phyloP scores from a whole-genome alignment of 2,797 vertebrate genomes.

The Hippopotamyrus pictus region DNA sequence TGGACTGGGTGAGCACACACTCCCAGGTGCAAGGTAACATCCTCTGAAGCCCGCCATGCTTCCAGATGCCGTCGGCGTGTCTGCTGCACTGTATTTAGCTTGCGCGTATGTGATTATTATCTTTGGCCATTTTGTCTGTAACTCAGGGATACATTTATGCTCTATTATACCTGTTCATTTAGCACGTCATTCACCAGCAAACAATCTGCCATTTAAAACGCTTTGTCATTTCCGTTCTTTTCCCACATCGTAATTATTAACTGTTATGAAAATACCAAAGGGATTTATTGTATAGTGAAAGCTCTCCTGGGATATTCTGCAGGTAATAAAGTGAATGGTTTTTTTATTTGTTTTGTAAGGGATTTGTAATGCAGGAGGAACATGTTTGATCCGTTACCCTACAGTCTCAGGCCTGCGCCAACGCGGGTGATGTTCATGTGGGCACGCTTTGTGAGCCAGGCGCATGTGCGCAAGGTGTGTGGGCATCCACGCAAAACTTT shows the following conservation, averaged over 20 bases:
- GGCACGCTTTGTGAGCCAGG: neutral
- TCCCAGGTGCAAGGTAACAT: neutral
- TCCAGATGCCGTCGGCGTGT: neutral
- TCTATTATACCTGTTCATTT: neutral
- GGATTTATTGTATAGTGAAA: neutral
- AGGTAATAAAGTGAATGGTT: neutral
- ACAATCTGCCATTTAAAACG: neutral
- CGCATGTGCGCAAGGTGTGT: too few species aligned
- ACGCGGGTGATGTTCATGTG: neutral
- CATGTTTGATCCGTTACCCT: neutral
- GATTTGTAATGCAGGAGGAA: neutral
- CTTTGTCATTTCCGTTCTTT: neutral
- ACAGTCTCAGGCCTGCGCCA: neutral
- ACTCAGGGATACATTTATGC: neutral
- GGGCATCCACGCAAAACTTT: neutral
- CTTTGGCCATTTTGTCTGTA: neutral
- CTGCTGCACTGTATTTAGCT: neutral
- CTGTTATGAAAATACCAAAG: slow-evolving; percentile 4
- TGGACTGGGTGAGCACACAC: neutral
- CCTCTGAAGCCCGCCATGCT: neutral
- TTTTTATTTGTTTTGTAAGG: neutral
- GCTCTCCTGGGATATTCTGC: neutral
- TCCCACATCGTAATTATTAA: neutral
- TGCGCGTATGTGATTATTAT: neutral
- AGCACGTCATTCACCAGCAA: neutral